These are phyloP conservation scores for Amblyopsis rosae DNA, from an alignment of 2,113 vertebrate genomes.

Conservation along the genomic window DNA sequence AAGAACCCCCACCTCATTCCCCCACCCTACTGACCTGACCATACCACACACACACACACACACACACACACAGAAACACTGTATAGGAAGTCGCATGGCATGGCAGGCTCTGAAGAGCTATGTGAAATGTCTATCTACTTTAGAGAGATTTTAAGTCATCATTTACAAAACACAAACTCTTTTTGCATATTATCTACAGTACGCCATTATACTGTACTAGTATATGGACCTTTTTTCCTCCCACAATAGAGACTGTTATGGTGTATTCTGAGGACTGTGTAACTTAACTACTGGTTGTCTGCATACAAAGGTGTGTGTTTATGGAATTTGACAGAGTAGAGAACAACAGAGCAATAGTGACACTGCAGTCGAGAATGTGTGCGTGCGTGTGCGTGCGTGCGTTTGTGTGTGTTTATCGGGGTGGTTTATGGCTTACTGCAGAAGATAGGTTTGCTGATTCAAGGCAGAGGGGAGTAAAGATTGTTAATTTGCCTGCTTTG, in stretches of 20 bases:
- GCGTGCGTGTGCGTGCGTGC: neutral
- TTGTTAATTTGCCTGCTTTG: conserved; percentile 12
- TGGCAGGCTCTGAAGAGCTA: neutral
- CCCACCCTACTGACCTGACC: neutral
- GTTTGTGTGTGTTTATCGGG: neutral
- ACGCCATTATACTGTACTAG: neutral
- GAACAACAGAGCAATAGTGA: neutral
- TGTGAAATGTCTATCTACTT: neutral
- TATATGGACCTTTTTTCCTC: neutral
- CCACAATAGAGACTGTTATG: conserved; percentile 11
- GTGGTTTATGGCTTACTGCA: neutral
- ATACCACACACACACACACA: conserved; percentile 21
- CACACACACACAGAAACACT: conserved; percentile 19
- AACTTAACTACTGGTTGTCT: conserved; percentile 16
- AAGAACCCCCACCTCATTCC: conserved; percentile 33
- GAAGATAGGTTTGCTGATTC: conserved; percentile 13
- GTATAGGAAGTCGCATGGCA: neutral
- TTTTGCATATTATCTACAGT: too few species aligned
- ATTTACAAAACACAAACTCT: neutral
- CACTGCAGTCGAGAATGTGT: neutral
- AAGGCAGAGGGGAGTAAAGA: neutral
- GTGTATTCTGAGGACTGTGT: conserved; percentile 24
- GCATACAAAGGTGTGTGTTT: conserved; percentile 26
- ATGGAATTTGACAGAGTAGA: neutral
- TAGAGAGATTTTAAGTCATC: neutral